A percentile compares a stretch with the other conserved stretches of the same genome.
Evolutionary conservation across 2,113 vertebrate genomes (phyloP).

Genomic region (Phaethon lepturus): DNA sequence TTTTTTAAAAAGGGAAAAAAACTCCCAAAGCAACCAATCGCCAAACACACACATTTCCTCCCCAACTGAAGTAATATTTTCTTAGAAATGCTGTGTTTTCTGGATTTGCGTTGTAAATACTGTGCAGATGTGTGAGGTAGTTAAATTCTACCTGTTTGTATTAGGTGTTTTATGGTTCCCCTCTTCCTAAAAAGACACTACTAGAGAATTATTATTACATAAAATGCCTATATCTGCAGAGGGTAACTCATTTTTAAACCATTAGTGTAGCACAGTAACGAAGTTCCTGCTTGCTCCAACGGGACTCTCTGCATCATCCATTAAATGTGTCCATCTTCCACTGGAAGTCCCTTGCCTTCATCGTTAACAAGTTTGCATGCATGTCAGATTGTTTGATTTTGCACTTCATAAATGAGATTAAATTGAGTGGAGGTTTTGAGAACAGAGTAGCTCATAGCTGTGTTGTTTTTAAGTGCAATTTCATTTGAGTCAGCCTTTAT

Average conservation of each 20-base stretch:
- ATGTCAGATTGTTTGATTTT: background rate
- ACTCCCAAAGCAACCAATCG: background rate
- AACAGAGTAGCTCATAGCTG: background rate
- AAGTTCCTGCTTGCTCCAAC: background rate
- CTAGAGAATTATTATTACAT: background rate
- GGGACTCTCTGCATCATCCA: background rate
- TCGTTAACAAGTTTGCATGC: background rate
- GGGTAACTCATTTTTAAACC: background rate
- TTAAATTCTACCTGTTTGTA: background rate
- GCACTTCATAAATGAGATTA: background rate
- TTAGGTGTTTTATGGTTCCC: background rate
- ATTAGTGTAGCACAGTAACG: background rate
- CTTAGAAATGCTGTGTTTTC: background rate
- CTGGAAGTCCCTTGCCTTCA: background rate
- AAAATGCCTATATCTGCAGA: background rate
- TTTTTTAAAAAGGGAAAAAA: background rate
- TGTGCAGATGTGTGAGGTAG: background rate
- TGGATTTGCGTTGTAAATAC: background rate
- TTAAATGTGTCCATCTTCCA: background rate
- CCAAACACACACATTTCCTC: background rate
- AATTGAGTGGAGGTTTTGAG: background rate
- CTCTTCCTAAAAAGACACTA: background rate
- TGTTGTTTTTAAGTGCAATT: background rate
- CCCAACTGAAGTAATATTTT: background rate
- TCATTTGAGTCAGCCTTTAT: background rate